Evolutionary conservation across 2,888 invertebrate species (phyloP).

Genomic region (Leucozona laternaria): DNA sequence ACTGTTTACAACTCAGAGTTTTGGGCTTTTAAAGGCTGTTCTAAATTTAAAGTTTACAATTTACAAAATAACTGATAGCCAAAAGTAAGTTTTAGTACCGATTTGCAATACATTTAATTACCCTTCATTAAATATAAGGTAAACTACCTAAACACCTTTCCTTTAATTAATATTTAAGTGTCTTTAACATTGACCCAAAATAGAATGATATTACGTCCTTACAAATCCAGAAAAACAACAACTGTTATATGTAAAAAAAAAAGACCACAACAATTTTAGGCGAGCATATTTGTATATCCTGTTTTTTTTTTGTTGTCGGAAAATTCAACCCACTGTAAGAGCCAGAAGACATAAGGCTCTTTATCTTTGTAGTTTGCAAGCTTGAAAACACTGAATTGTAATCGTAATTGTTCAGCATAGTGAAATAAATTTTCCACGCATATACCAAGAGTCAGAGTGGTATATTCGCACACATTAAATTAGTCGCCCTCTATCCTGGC

Average conservation of each 20-base stretch:
- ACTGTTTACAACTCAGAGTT: too few species aligned
- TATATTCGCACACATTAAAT: conserved; percentile 38
- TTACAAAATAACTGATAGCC: too few species aligned
- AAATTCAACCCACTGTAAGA: conserved; percentile 32
- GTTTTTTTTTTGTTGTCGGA: conserved; percentile 27
- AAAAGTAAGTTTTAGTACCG: too few species aligned
- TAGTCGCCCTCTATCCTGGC: conserved; percentile 16
- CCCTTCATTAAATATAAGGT: too few species aligned
- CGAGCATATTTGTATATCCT: background rate
- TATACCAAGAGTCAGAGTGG: conserved; percentile 12
- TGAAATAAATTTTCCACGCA: conserved; percentile 54
- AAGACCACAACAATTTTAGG: conserved; percentile 34
- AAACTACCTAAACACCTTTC: too few species aligned
- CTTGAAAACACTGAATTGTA: conserved; percentile 50
- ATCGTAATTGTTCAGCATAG: conserved; percentile 60
- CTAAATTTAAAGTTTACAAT: too few species aligned
- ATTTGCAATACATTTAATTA: too few species aligned
- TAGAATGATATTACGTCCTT: too few species aligned
- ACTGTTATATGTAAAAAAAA: background rate
- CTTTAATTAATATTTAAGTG: too few species aligned
- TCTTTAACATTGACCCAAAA: background rate
- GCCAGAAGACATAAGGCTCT: conserved; percentile 22
- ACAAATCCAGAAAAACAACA: background rate
- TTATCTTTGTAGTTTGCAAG: conserved; percentile 24
- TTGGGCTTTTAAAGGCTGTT: too few species aligned